Evolutionary conservation across 2,888 invertebrate species (phyloP), one percentile per base, ranked within the genome.

Genomic region (Ptychoptera albimana): DNA sequence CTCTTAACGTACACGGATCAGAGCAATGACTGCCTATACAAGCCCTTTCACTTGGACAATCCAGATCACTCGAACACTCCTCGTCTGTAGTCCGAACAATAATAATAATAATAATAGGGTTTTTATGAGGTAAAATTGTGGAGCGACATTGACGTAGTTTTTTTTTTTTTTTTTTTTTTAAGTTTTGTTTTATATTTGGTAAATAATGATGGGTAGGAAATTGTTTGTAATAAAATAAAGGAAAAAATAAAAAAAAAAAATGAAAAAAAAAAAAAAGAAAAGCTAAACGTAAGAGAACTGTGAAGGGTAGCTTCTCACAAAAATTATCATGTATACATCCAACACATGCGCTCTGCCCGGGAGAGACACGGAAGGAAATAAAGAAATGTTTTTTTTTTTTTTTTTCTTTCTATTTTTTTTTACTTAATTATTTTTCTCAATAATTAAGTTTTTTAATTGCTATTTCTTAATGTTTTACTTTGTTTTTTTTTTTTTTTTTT

Each of bases 11-110:
- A 71, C 91, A 92, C 52, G 89, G 91, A 69, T 91, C 87, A 68
- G 83, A 76, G 69, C 91, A 92, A 70, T 84, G 82, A 68, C 82
- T 78, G 71, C 84, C 83, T 69, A 87, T 77, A 73, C 91, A 92
- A 64, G 87, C 83, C 73, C 86, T 84, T 71, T 89, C 87, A 70
- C 81, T 81, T 55, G 86, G 80, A 72, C 91, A 92, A 73, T 88
- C 88, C 72, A 78, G 75, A 75, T 91, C 87, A 69, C 79, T 79
- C 72, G 79, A 79, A 73, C 89, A 89, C 78, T 86, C 84, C 72
- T 79, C 78, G 72, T 81, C 83, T 78, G 72, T 65, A 52, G 70
- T 71, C 54, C 55, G 43, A 45, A 48, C 46, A 45, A 23, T 23
- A 23, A 23, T 23, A n/a, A 23, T 23, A 23, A 23, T 38, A 41